Evolutionary conservation across 2,888 invertebrate genomes (phyloP), one percentile per base, ranked within the genome.

Genomic region (Xestia ashworthii): DNA sequence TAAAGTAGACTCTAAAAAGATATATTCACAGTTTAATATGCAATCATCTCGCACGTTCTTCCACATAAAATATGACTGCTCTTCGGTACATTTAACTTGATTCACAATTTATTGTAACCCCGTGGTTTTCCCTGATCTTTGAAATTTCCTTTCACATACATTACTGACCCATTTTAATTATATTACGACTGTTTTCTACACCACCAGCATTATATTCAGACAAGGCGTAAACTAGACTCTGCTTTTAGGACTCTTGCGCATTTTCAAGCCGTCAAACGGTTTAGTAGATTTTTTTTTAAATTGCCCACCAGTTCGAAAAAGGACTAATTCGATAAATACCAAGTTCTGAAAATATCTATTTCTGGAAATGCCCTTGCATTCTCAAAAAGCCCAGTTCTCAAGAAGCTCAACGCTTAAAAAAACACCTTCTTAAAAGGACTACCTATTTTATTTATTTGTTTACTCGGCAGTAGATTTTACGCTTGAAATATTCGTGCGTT

Each of bases 71-170:
- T 65, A 80, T 44, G 81, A 55, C 53, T 46, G 19, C 62, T 58
- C 12, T 32, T 55, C 69, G 50, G 74, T 66, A 80, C 80, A 80
- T 80, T 76, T 68, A 69, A 80, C 74, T 66, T 74, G 38, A 80
- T 80, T 80, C 58, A 80, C 44, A 62, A 81, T 81, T 76, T 81
- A 81, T 72, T 58, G 68, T 44, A 50, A 66, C 70, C 76, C 66
- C 25, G 65, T 46, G 71, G 71, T 69, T 76, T 67, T 64, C 50
- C 70, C 76, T 66, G 72, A 82, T 77, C 72, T 77, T 70, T 73
- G 72, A 70, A 65, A 81, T 77, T 73, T 62, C 60, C 76, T 76
- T 77, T 81, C 41, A 76, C 48, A 65, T 76, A 72, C 14, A 41
- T 58, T 48, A 46, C 74, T 68, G 25, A 50, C 50, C 41, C n/a